These are phyloP conservation scores for Onychomys torridus DNA, from an alignment of 2,797 vertebrate species.

Conservation along the genomic window DNA sequence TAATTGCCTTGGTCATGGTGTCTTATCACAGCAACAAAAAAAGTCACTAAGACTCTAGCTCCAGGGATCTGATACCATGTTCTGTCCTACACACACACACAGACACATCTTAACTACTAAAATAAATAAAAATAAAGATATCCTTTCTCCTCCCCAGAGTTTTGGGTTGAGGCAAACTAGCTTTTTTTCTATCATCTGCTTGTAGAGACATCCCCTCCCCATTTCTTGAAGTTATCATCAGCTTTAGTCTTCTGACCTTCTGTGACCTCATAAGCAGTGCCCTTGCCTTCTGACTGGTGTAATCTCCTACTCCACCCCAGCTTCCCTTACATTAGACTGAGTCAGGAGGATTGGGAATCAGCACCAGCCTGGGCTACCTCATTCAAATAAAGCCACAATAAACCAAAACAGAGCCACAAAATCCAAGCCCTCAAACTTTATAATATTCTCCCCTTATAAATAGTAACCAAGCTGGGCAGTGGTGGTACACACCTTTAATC, in stretches of 20 bases:
- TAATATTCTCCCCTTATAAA: not conserved
- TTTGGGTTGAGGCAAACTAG: not conserved
- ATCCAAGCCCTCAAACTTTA: not conserved
- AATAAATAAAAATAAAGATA: not conserved
- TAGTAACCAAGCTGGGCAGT: not conserved
- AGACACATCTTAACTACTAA: not conserved
- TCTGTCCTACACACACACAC: not conserved
- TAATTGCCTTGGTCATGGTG: not conserved
- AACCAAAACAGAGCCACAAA: not conserved
- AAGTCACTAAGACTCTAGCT: not conserved
- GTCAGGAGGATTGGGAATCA: not conserved
- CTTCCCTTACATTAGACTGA: not conserved
- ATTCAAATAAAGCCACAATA: not conserved
- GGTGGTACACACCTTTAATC: not conserved
- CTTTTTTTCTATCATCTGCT: not conserved
- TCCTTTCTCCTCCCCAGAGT: not conserved
- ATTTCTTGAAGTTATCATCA: not conserved
- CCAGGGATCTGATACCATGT: not conserved
- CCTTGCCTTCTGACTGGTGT: not conserved
- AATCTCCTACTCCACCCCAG: not conserved
- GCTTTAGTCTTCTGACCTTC: not conserved
- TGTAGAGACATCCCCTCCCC: too few relatives aligned
- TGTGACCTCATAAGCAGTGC: not conserved
- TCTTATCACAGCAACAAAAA: not conserved
- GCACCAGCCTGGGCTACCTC: not conserved